Conservation (phyloP, 2,888 invertebrate species). For the Lasioglossum pauxillum region DNA sequence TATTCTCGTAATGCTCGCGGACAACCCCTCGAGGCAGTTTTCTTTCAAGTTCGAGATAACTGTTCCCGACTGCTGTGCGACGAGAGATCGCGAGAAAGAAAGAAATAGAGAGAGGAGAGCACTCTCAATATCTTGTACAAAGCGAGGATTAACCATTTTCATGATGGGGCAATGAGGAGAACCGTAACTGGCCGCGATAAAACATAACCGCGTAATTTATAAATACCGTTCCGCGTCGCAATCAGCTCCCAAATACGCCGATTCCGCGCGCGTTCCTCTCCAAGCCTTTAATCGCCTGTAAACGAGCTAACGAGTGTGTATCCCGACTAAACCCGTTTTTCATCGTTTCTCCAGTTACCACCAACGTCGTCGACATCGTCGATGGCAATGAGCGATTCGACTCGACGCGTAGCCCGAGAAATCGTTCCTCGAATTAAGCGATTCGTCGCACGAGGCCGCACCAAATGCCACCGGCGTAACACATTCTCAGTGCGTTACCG, state of each 20-base stretch:
- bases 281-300: constrained; percentile 63
- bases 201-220: constrained; percentile 60
- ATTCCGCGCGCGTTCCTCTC: constrained; percentile 47
- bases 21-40: constrained; percentile 2
- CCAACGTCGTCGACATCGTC: constrained; percentile 60
- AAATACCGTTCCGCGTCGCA: constrained; percentile 63
- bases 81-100: no score
- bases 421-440: constrained; percentile 70
- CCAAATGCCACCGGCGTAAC: constrained; percentile 47
- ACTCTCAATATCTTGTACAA: constrained; percentile 14
- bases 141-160: constrained; percentile 36
- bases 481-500: neutral
- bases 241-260: constrained; percentile 62
- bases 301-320: constrained; percentile 63
- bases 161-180: constrained; percentile 11
- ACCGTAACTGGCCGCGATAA: constrained; percentile 36
- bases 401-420: constrained; percentile 52
- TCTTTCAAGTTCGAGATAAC: constrained; percentile 21
- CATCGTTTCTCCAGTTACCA: constrained; percentile 58
- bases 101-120: no score
- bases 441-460: constrained; percentile 66
- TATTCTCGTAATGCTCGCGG: neutral
- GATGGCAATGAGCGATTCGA: constrained; percentile 39
- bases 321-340: constrained; percentile 63
- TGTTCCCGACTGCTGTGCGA: constrained; percentile 19